Conservation (phyloP, 2,797 vertebrate species). For the Spheniscus humboldti region DNA sequence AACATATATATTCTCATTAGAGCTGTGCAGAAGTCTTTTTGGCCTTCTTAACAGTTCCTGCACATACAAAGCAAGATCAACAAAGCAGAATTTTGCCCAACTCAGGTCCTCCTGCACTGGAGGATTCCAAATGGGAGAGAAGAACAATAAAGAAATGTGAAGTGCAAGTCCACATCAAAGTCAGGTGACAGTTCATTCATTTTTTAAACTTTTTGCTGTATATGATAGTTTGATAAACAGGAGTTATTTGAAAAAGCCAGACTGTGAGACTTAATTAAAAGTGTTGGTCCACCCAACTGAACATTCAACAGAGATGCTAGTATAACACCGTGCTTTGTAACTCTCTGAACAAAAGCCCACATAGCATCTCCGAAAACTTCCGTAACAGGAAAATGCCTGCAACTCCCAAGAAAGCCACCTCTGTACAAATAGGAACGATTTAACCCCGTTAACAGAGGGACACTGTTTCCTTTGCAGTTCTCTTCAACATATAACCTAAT, state of each 20-base stretch:
- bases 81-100: neutral
- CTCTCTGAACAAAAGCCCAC: neutral
- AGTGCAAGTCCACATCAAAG: neutral
- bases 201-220: neutral
- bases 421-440: fast-evolving
- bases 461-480: neutral
- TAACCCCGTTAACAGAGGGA: neutral
- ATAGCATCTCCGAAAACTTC: neutral
- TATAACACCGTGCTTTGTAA: neutral
- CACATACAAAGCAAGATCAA: neutral
- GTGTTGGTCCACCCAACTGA: neutral
- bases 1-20: neutral
- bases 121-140: neutral
- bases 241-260: neutral
- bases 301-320: neutral
- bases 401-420: neutral
- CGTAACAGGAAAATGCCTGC: neutral
- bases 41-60: neutral
- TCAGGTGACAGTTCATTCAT: neutral
- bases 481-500: neutral
- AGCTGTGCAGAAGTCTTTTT: neutral
- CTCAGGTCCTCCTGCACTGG: neutral
- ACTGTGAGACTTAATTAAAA: neutral
- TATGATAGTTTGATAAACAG: neutral
- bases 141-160: neutral